These are phyloP conservation scores for Spea bombifrons DNA, from an alignment of 2,113 vertebrate genomes.

Conservation along the genomic window DNA sequence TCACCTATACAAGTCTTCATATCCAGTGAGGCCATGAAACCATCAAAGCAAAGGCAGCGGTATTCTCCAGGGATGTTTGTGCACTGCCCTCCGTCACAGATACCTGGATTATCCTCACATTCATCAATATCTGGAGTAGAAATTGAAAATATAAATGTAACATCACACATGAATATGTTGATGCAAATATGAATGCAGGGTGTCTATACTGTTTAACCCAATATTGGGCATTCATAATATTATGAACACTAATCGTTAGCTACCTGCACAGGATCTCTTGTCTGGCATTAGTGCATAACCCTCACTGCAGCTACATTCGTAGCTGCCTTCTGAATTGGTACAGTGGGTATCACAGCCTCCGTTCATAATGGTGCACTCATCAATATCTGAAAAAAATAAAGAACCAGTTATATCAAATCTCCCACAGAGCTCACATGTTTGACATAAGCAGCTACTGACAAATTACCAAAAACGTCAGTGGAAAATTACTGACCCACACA, in stretches of 20 bases:
- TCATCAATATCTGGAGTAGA: slow-evolving; percentile 60
- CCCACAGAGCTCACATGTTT: too few species aligned
- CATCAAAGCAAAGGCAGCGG: slow-evolving; percentile 83
- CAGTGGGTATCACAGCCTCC: slow-evolving; percentile 86
- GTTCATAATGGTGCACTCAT: slow-evolving; percentile 74
- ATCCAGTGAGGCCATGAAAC: slow-evolving; percentile 86
- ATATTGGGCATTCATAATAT: too few species aligned
- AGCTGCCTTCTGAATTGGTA: slow-evolving; percentile 88
- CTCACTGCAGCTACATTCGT: slow-evolving; percentile 83
- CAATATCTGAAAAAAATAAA: slow-evolving; percentile 52
- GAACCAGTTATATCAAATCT: neutral
- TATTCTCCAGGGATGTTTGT: slow-evolving; percentile 86
- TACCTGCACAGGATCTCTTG: slow-evolving; percentile 83
- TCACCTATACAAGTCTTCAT: slow-evolving; percentile 85
- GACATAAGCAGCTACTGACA: too few species aligned
- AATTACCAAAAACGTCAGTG: too few species aligned
- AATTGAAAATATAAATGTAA: neutral
- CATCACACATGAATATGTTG: neutral
- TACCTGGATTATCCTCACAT: slow-evolving; percentile 79
- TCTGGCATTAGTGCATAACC: slow-evolving; percentile 85
- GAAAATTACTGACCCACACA: slow-evolving; percentile 81
- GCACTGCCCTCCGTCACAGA: slow-evolving; percentile 88
- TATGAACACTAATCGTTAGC: slow-evolving; percentile 6
- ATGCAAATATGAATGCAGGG: too few species aligned
- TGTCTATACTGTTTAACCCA: too few species aligned